Percentiles rank a stretch among this genome's conserved stretches.
Conservation (phyloP, 2,888 invertebrate species). For the Eilema depressum region DNA sequence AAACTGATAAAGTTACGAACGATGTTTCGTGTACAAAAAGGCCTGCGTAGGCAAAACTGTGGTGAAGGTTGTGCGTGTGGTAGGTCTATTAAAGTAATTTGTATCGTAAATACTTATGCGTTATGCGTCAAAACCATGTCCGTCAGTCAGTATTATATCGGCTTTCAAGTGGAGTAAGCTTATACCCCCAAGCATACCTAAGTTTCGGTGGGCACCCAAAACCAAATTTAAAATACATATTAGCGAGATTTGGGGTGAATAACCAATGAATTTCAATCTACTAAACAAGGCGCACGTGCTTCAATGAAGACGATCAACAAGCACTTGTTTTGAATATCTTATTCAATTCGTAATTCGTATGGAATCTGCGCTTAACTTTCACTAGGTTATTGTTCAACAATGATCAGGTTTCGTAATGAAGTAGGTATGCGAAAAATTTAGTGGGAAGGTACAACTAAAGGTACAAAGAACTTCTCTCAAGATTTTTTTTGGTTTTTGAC, state of each 20-base stretch:
- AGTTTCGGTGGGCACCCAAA: no score
- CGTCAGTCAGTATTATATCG: no score
- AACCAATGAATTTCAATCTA: slow-evolving; percentile 28
- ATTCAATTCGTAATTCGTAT: slow-evolving; percentile 37
- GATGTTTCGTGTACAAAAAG: no score
- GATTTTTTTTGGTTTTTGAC: background rate
- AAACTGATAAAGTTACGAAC: no score
- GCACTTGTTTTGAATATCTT: slow-evolving; percentile 32
- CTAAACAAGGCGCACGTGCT: slow-evolving; percentile 24
- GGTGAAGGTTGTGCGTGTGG: no score
- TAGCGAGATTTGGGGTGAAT: slow-evolving; percentile 41
- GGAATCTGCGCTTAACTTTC: slow-evolving; percentile 58
- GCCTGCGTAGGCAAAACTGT: no score
- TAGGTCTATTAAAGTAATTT: no score
- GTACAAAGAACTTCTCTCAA: no score
- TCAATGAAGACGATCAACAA: slow-evolving; percentile 30
- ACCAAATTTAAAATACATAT: background rate
- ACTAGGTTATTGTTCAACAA: slow-evolving; percentile 54
- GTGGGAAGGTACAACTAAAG: background rate
- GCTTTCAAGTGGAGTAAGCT: no score
- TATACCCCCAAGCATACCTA: no score
- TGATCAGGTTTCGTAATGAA: slow-evolving; percentile 58
- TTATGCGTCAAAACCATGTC: no score
- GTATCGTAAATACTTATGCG: no score
- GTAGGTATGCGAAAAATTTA: slow-evolving; percentile 48